phyloP scores from a whole-genome alignment of 2,888 invertebrate genomes.

The Lasioglossum figueresi region DNA sequence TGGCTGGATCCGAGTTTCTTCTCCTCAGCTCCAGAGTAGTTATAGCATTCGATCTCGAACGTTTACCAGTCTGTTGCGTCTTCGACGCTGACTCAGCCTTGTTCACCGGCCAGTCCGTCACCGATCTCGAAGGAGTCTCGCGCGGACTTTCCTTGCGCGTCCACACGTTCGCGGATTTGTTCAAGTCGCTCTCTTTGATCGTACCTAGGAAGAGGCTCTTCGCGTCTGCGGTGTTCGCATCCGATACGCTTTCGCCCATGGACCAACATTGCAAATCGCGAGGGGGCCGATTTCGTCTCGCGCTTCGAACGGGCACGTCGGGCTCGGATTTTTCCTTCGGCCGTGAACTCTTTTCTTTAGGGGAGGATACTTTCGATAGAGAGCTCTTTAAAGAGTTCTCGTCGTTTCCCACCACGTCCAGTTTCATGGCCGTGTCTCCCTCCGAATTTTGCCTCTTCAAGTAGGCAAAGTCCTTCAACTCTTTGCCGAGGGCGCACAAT shows the following conservation, averaged over 20 bases:
- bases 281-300: constrained; percentile 80
- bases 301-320: constrained; percentile 82
- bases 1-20: constrained; percentile 90
- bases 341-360: constrained; percentile 69
- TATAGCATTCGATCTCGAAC: constrained; percentile 82
- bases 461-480: constrained; percentile 74
- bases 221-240: constrained; percentile 71
- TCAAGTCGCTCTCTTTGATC: constrained; percentile 80
- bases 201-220: constrained; percentile 80
- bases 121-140: constrained; percentile 74
- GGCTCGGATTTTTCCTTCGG: constrained; percentile 79
- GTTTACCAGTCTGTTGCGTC: constrained; percentile 80
- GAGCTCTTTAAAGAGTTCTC: constrained; percentile 61
- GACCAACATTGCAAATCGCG: constrained; percentile 82
- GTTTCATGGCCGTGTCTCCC: constrained; percentile 76
- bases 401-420: constrained; percentile 65
- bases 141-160: constrained; percentile 72
- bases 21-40: constrained; percentile 86
- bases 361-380: constrained; percentile 49
- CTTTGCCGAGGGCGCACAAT: constrained; percentile 65
- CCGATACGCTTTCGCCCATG: constrained; percentile 81
- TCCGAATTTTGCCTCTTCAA: constrained; percentile 81
- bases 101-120: constrained; percentile 81
- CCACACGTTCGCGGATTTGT: constrained; percentile 75
- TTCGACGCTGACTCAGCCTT: constrained; percentile 76